Conservation (phyloP, 2,113 vertebrate species). For the Chamaea fasciata region DNA sequence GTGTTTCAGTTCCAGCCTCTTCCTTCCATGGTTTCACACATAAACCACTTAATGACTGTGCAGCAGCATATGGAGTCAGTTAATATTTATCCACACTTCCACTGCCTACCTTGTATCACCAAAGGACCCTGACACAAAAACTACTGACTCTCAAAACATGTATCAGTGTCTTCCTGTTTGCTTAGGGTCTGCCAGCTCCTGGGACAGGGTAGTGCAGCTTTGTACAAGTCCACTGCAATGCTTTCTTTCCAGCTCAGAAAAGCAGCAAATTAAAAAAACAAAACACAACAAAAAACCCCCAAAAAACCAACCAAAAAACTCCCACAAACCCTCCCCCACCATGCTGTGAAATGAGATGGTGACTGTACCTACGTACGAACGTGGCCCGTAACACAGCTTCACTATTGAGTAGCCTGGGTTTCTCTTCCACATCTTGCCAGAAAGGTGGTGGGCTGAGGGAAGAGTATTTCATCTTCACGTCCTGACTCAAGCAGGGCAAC, state of each 20-base stretch:
- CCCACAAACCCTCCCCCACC: too few relatives aligned
- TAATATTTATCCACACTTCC: background rate
- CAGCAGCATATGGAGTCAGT: background rate
- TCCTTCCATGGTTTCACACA: background rate
- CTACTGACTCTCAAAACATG: background rate
- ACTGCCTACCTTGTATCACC: background rate
- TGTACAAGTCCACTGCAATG: background rate
- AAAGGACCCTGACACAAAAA: background rate
- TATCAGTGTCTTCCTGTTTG: background rate
- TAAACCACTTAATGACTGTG: background rate
- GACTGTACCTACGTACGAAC: background rate
- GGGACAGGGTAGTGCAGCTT: background rate
- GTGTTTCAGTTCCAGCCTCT: background rate
- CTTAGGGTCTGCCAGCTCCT: background rate
- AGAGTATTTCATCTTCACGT: background rate
- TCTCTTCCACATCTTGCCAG: background rate
- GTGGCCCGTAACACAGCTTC: background rate
- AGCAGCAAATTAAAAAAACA: background rate
- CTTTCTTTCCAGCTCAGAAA: background rate
- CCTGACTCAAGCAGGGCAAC: background rate
- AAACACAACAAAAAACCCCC: background rate
- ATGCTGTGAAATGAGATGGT: background rate
- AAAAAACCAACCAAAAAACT: too few relatives aligned
- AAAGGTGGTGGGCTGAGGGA: background rate
- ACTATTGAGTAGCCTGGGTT: background rate